A percentile compares a stretch with the other conserved stretches of the same genome.
Conservation (phyloP, 92 coral and sea anemone species). For the Palythoa heliodiscus region DNA sequence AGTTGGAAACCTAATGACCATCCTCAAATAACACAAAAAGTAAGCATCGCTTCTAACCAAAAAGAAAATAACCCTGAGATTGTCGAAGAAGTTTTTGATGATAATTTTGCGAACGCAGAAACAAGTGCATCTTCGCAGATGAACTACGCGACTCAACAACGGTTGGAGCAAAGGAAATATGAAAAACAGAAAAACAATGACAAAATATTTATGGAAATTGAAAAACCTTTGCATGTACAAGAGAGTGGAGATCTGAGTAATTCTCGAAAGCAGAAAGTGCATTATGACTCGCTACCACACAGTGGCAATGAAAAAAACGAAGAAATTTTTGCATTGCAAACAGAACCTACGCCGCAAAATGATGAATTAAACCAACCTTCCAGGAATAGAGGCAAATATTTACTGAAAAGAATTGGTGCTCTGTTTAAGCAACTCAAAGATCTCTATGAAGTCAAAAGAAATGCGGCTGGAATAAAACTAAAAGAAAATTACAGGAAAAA, state of each 20-base stretch:
- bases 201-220: background rate
- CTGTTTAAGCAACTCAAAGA: constrained; percentile 37
- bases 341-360: background rate
- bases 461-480: background rate
- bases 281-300: background rate
- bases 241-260: background rate
- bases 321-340: background rate
- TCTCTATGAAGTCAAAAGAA: constrained; percentile 8
- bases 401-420: constrained; percentile 21
- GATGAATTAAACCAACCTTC: background rate
- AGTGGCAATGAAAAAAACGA: background rate
- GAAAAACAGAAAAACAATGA: background rate
- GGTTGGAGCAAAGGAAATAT: background rate
- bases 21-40: background rate
- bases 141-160: background rate
- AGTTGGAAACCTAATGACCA: background rate
- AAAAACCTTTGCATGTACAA: background rate
- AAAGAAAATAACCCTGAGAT: background rate
- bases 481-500: background rate
- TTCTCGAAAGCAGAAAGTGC: background rate
- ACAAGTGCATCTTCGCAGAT: background rate
- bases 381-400: constrained; percentile 3
- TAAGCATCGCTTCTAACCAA: background rate
- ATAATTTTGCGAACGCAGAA: background rate
- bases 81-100: constrained; percentile 30